Base-by-base conservation (phyloP, 2,113 vertebrate species). In the Apistogramma diplotaenia region DNA sequence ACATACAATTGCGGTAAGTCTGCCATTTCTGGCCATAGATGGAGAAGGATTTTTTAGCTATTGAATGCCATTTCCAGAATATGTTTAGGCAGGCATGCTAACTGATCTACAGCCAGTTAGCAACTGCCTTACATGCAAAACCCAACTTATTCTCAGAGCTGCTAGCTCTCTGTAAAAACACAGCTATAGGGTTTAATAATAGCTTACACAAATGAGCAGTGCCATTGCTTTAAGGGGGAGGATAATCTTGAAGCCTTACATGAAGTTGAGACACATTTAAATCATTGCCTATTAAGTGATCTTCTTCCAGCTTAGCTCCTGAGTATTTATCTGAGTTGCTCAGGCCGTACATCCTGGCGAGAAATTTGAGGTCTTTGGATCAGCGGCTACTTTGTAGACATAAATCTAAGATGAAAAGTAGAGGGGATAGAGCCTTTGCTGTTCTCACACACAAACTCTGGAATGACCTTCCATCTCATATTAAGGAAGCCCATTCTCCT, bases 1-100 rank as follows among this genome's bases (percentile, higher is more conserved):
- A 35, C 61, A 40, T 87, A 67, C 51, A 91, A 84, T 88, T 89
- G 62, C 83, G 86, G 85, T 81, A 46, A 3, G 75, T 71, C 19
- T 70, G 23, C 35, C 43, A 82, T 8, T 61, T 83, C 62, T 72
- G 15, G n/a, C 56, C 19, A 76, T 79, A 74, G 80, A 82, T 84
- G 71, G 58, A 29, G n/a, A 62, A 31, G 18, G 46, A 62, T 23
- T 40, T 72, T 65, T 62, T 19, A 46, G 53, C 58, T 8, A 21
- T n/a, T 51, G 49, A 62, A 81, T 37, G 59, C 35, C 82, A 61
- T 73, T 53, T 67, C 27, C 19, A 40, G 35, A 71, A 29, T 31
- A 25, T 7, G 55, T 37, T 79, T 15, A 82, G 72, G 40, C 19
- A 4, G 31, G 6, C 23, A 74, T 29, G 74, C 40, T 80, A 43